Evolutionary conservation across 2,113 vertebrate genomes (phyloP), one percentile per base, ranked within the genome.

Genomic region (Eolophus roseicapilla): DNA sequence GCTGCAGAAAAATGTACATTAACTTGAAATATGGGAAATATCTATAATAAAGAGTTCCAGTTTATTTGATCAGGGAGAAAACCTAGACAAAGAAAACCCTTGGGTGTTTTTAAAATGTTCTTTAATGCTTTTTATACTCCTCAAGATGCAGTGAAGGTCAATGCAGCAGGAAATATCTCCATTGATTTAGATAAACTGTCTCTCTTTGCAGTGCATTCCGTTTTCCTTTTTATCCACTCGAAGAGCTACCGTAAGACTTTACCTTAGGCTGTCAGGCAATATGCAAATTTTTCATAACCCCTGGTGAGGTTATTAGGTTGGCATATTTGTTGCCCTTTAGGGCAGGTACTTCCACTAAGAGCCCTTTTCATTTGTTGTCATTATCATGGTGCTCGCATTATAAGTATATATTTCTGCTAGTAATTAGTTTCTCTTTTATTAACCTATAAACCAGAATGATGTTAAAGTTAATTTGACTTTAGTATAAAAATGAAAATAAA

Each of bases 141-240:
- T 97, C 84, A 93, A 93, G 84, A 96, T 73, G 65, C 86, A 95
- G 80, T 80, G 95, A 98, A 98, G 97, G 96, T 97, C 97, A 97
- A 35, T 95, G 95, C 82, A 67, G 65, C 46, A 69, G 91, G 92
- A 93, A 97, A 87, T 85, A 93, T 96, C 95, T 97, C 74, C 89
- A 88, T 15, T 97, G 92, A 97, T 98, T 97, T 97, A 97, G 94
- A 97, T 95, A 96, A 98, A 97, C 18, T 47, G 90, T 64, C 84
- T 46, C 53, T 96, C 91, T 96, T 96, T 95, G 76, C 90, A 96
- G 64, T 67, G 85, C 47, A 91, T 96, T 97, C 83, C 90, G 13
- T 88, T 97, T 97, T 96, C 64, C 80, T 74, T 97, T 97, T 97
- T 94, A 95, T 96, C 88, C 94, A 92, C 52, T 97, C 95, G 93